Percentiles rank a stretch among this genome's conserved stretches.
phyloP scores from a whole-genome alignment of 2,888 invertebrate genomes.

The Morpho helenor region DNA sequence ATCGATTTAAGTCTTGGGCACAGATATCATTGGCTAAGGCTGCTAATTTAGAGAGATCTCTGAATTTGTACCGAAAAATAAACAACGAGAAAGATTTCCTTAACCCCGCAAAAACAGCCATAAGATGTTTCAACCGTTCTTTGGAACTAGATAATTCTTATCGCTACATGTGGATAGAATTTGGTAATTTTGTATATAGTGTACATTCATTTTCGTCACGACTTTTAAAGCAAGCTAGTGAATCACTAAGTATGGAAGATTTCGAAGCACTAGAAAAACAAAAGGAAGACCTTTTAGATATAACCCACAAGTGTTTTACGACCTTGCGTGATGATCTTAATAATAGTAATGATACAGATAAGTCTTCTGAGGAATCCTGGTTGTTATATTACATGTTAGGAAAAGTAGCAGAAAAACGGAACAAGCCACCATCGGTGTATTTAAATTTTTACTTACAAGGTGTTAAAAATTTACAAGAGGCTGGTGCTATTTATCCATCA shows the following conservation, averaged over 20 bases:
- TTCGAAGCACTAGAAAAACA: slow-evolving; percentile 87
- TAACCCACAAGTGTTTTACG: slow-evolving; percentile 88
- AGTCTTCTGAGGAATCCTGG: slow-evolving; percentile 92
- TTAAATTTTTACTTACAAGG: slow-evolving; percentile 90
- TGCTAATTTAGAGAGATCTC: slow-evolving; percentile 86
- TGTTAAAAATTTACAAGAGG: slow-evolving; percentile 86
- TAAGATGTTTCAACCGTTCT: slow-evolving; percentile 90
- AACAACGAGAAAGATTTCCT: slow-evolving; percentile 82
- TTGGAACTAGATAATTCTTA: slow-evolving; percentile 86
- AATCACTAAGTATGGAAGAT: slow-evolving; percentile 85
- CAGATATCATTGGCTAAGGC: slow-evolving; percentile 90
- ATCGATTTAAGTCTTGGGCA: slow-evolving; percentile 95
- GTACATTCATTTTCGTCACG: slow-evolving; percentile 95
- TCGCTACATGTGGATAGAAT: slow-evolving; percentile 92
- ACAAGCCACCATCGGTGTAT: slow-evolving; percentile 85
- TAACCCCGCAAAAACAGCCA: slow-evolving; percentile 84
- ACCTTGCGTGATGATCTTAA: slow-evolving; percentile 82
- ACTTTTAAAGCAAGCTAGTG: slow-evolving; percentile 88
- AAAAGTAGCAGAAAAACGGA: slow-evolving; percentile 94
- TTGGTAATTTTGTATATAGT: slow-evolving; percentile 93
- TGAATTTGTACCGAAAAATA: slow-evolving; percentile 85
- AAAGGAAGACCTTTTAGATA: slow-evolving; percentile 88
- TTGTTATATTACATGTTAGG: slow-evolving; percentile 97
- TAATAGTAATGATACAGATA: slow-evolving; percentile 71
- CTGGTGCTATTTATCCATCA: slow-evolving; percentile 89